Base-by-base conservation (phyloP, 2,888 invertebrate genomes). In the Coecobrya sp. region DNA sequence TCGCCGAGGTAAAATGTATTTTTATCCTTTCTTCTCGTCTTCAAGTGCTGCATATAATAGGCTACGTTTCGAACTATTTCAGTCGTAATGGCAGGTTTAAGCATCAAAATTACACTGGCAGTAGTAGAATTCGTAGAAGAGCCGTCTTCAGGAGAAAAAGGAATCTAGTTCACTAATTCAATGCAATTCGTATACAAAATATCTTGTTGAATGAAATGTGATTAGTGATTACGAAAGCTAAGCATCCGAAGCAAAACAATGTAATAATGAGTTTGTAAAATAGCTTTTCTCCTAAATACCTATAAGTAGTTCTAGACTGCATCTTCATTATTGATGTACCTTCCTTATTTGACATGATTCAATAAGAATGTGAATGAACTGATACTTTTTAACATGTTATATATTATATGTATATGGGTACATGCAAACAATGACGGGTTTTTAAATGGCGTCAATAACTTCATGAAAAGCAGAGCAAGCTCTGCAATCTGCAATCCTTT, bases 161-260 rank as follows among this genome's bases (percentile, higher is more conserved):
- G 62, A 86, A 86, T 27, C 86, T 86, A 86, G 86, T 86, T 86
- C 86, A 86, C 52, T 52, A 45, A 70, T 70, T 70, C 86, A 86
- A 68, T 52, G 4, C 86, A 13, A 16, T 27, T 30, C 45, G 30
- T 36, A 70, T 70, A 22, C 22, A 42, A n/a, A n/a, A n/a, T 59
- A 42, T 62, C 19, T 16, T 7, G 59, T 59, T 65, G 45, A 42
- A 52, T 27, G 55, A 52, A 55, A 30, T 22, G 13, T 49, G 45
- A 86, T 68, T 65, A 65, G 86, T 27, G 86, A 86, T 86, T 86
- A 86, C 70, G 86, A 70, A 86, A 52, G 86, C 49, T 70, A 68
- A 65, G n/a, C 45, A 82, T 62, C 45, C 55, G 81, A 82, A 59
- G 36, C 79, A 79, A 25, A 49, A 19, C 25, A 79, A 42, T 73